Evolutionary conservation across 2,113 vertebrate species (phyloP).

Genomic region (Pelecanoides urinatrix): DNA sequence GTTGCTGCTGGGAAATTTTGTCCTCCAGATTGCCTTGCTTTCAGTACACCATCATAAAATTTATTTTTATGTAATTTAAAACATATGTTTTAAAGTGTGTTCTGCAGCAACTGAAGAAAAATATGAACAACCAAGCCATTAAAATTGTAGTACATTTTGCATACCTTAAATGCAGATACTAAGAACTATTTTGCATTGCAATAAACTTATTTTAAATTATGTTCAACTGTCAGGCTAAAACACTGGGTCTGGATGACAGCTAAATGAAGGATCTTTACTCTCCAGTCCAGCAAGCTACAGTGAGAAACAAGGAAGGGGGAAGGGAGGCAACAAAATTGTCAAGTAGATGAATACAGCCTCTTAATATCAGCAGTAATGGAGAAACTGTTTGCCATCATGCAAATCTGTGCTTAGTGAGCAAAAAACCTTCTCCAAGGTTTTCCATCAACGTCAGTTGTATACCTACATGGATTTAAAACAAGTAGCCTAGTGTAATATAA

Average conservation of each 20-base stretch:
- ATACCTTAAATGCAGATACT: conserved; percentile 14
- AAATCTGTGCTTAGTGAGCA: conserved; percentile 64
- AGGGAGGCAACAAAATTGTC: conserved; percentile 39
- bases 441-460: conserved; percentile 44
- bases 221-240: not conserved
- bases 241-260: not conserved
- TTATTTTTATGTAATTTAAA: conserved; percentile 55
- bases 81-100: conserved; percentile 48
- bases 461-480: not conserved
- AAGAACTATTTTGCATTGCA: conserved; percentile 34
- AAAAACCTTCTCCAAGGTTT: conserved; percentile 44
- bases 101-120: conserved; percentile 30
- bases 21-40: conserved; percentile 21
- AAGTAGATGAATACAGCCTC: conserved; percentile 39
- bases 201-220: conserved; percentile 38
- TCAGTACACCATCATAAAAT: conserved; percentile 31
- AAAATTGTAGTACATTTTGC: conserved; percentile 16
- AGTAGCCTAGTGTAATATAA: not conserved
- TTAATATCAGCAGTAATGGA: conserved; percentile 56
- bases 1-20: conserved; percentile 37
- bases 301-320: not conserved
- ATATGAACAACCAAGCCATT: conserved; percentile 4
- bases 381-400: conserved; percentile 55
- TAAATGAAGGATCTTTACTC: conserved; percentile 23
- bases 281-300: not conserved